Base-by-base conservation (phyloP, 2,113 vertebrate genomes). In the Australoheros scitulus region DNA sequence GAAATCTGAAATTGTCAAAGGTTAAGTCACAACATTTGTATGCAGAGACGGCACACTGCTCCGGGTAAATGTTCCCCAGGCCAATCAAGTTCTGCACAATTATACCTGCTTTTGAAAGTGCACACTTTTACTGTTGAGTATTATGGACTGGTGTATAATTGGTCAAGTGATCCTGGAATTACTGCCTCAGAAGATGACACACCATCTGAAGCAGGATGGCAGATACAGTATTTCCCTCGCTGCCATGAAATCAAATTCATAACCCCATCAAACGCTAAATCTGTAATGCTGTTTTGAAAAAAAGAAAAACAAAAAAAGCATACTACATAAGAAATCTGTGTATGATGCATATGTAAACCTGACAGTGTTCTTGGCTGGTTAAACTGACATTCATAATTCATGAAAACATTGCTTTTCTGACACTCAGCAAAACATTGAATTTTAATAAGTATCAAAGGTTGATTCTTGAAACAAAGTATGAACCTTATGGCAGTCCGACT, bases 341-440 rank as follows among this genome's bases (percentile, higher is more conserved):
- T 29, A 41, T 6, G 20, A 81, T 80, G 79, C 85, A 80, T 43
- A 70, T 86, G 77, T 50, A 47, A 89, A 76, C 72, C 61, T 17
- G 15, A 61, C 64, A 17, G 2, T 11, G 50, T 70, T 82, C 85
- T 77, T 78, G 65, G 61, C 68, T 22, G 55, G 60, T 13, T 81
- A 78, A 88, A 86, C 83, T 75, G 83, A 47, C 87, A 81, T 93
- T 86, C 81, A 91, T 93, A 86, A 94, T 90, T 87, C 87, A 92
- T 79, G 80, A 72, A 81, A 85, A 82, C 65, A 59, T 17, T 52
- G 26, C 61, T 41, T 86, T 85, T 56, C 57, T 82, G 82, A 88
- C 80, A 88, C 83, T 89, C 89, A 70, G 83, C 61, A 50, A 86
- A 89, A 78, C 65, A 79, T 58, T 58, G 70, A 58, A 84, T 86